Evolutionary conservation across 1,140 invertebrate genomes (phyloP).

Genomic region (Drosophila prosaltans): DNA sequence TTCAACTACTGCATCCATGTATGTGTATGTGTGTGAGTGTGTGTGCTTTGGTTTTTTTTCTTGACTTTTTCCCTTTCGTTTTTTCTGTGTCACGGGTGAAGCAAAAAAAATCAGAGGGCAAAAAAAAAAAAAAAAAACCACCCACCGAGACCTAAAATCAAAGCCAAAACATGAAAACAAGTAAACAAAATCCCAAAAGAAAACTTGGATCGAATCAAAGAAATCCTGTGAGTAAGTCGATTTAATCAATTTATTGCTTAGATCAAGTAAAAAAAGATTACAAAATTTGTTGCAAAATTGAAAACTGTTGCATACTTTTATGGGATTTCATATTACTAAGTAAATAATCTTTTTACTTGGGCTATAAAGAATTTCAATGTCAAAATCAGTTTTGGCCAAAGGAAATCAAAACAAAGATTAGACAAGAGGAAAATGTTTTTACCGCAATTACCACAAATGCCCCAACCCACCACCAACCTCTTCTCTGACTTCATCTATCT

Average conservation of each 20-base stretch:
- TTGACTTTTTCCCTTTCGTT: slow-evolving; percentile 11
- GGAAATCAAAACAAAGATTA: not conserved
- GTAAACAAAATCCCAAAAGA: not conserved
- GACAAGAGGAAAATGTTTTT: not conserved
- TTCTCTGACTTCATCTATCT: too few relatives aligned
- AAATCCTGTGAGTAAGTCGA: not conserved
- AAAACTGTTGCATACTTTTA: not conserved
- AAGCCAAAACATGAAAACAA: not conserved
- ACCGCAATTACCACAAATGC: not conserved
- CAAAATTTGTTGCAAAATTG: not conserved
- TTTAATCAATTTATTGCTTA: not conserved
- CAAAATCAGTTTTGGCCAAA: not conserved
- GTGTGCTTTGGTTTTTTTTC: slow-evolving; percentile 26
- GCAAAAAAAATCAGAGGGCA: slow-evolving; percentile 13
- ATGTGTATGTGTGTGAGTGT: slow-evolving; percentile 10
- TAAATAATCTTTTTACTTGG: not conserved
- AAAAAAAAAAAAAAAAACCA: not conserved
- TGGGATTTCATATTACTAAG: not conserved
- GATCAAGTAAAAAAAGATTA: not conserved
- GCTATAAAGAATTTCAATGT: not conserved
- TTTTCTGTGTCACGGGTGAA: slow-evolving; percentile 40
- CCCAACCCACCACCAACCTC: too few relatives aligned
- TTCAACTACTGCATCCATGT: slow-evolving; percentile 45
- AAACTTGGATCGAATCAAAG: not conserved
- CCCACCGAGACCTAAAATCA: not conserved